Percentiles rank a stretch among this genome's conserved stretches.
Conservation (phyloP, 2,113 vertebrate genomes). For the Cettia cetti region DNA sequence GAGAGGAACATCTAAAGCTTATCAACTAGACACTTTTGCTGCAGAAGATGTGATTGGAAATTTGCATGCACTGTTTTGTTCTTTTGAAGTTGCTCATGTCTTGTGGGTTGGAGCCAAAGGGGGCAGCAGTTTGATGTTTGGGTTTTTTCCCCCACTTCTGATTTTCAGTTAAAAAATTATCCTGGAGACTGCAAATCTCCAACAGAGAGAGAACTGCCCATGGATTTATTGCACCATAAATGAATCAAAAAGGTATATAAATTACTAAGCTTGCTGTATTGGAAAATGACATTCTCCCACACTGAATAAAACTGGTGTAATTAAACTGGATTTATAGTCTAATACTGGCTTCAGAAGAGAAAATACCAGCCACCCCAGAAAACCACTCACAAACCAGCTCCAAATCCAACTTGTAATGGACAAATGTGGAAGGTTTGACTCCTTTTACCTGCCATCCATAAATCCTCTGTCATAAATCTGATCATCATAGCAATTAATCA, state of each 20-base stretch:
- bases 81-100: not conserved
- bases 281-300: not conserved
- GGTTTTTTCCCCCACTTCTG: accelerated
- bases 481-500: not conserved
- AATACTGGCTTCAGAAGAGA: not conserved
- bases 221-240: not conserved
- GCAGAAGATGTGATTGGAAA: not conserved
- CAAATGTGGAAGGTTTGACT: not conserved
- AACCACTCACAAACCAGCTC: not conserved
- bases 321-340: not conserved
- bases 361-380: not conserved
- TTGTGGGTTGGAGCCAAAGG: not conserved
- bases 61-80: not conserved
- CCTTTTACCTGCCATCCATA: not conserved
- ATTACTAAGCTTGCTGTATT: not conserved
- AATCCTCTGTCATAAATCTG: not conserved
- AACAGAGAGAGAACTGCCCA: not conserved
- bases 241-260: not conserved
- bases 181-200: not conserved
- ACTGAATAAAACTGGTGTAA: not conserved
- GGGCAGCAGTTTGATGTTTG: not conserved
- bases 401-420: not conserved
- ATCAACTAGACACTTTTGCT: not conserved
- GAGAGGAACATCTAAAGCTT: not conserved
- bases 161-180: not conserved